Evolutionary conservation across 2,797 vertebrate genomes (phyloP), one percentile per base, ranked within the genome.

Genomic region (Sebastolobus altivelis): DNA sequence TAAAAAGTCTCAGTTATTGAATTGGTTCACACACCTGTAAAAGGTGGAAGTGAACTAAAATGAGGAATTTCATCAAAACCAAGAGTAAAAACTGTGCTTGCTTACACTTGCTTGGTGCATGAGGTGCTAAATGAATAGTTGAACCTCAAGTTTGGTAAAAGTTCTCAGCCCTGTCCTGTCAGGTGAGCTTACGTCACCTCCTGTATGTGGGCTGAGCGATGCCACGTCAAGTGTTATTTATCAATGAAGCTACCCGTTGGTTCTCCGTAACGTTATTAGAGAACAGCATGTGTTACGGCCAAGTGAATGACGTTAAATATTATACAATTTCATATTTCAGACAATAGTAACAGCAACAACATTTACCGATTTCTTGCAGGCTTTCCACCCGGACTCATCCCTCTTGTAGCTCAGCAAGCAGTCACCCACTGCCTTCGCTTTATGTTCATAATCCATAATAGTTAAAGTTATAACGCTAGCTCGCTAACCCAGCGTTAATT

Each of bases 301-400:
- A 62, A 6, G 1, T 31, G 10, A 9, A n/a, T 2, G 20, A n/a
- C 20, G 49, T 52, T n/a, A 10, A 0, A 35, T 4, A 27, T 11
- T 6, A 5, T 3, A 16, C 20, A 58, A 1, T 38, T 40, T 33
- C 6, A 72, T 16, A 29, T 40, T 31, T 25, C 13, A 71, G 0
- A 4, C 4, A 25, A 29, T 4, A 63, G 77, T 0, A 27, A 38
- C 4, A 31, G 12, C 8, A 18, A 13, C 33, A 8, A 66, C 2
- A 69, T 69, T 90, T 90, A 98, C 98, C 93, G 94, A 93, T 90
- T 94, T 95, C 81, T 96, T 97, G 91, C 96, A 97, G 49, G 90
- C 89, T 88, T 95, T 96, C 98, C 98, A 99, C 1, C 97, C 97
- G 5, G 92, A 90, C 11, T 92, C 82, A 52, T 98, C 97, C 70